A percentile compares a stretch with the other conserved stretches of the same genome.
Evolutionary conservation across 92 coral and sea anemone species (phyloP).

Genomic region (Parazoanthus swiftii): DNA sequence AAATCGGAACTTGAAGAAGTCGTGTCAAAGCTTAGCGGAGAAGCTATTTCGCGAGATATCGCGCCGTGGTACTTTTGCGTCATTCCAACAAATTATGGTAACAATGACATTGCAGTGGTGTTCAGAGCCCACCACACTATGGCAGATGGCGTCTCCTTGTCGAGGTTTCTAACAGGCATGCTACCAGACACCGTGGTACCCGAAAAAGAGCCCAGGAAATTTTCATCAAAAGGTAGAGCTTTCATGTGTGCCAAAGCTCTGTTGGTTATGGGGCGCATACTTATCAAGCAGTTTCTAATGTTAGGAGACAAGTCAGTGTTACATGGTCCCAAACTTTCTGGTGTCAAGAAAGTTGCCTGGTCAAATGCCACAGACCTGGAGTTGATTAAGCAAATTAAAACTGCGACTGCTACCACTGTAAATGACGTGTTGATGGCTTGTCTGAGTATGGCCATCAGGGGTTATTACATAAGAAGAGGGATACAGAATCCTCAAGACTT

Average conservation of each 20-base stretch:
- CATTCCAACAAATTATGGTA: conserved; percentile 69
- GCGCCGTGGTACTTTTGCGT: conserved; percentile 82
- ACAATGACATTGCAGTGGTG: conserved; percentile 50
- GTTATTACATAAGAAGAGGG: conserved; percentile 75
- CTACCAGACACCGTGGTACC: conserved; percentile 65
- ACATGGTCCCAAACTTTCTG: conserved; percentile 77
- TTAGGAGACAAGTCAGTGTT: conserved; percentile 67
- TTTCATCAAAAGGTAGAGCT: conserved; percentile 51
- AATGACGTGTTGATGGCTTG: conserved; percentile 93
- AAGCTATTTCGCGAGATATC: conserved; percentile 55
- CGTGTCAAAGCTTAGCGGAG: conserved; percentile 64
- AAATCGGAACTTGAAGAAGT: conserved; percentile 73
- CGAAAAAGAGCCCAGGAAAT: conserved; percentile 60
- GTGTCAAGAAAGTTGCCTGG: conserved; percentile 83
- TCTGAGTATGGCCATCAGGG: conserved; percentile 71
- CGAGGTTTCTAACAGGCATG: conserved; percentile 58
- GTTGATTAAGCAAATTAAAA: conserved; percentile 73
- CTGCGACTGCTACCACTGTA: conserved; percentile 82
- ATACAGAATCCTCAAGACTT: conserved; percentile 70
- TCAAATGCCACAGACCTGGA: conserved; percentile 67
- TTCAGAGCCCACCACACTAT: conserved; percentile 74
- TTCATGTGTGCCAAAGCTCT: conserved; percentile 61
- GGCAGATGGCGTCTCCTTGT: conserved; percentile 86
- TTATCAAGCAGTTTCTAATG: conserved; percentile 44
- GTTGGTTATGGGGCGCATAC: conserved; percentile 49